Evolutionary conservation across 2,888 invertebrate species (phyloP).

Genomic region (Pogonocherus hispidulus): DNA sequence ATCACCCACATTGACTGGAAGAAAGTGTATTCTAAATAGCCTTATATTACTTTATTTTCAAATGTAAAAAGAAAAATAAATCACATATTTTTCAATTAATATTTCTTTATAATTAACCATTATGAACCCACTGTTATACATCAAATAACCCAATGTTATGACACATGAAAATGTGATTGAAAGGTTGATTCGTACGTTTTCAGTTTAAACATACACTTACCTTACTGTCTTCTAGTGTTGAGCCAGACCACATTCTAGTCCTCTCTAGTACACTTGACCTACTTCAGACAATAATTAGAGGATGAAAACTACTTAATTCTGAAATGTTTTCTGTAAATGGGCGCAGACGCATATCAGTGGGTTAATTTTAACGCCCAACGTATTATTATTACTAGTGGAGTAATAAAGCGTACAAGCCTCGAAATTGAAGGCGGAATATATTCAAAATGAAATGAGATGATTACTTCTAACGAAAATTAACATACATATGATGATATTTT

Average conservation of each 20-base stretch:
- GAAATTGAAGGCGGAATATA: not conserved
- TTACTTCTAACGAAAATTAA: too few species aligned
- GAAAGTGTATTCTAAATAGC: too few species aligned
- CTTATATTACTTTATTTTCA: too few species aligned
- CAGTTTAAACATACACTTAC: slow-evolving; percentile 2
- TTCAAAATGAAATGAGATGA: not conserved
- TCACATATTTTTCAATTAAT: too few species aligned
- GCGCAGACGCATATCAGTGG: slow-evolving; percentile 17
- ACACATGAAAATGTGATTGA: too few species aligned
- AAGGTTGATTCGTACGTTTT: not conserved
- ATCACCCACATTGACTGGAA: too few species aligned
- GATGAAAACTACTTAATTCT: slow-evolving; percentile 18
- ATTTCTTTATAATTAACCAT: too few species aligned
- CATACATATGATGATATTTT: too few species aligned
- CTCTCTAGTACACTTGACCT: slow-evolving; percentile 20
- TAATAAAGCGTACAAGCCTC: not conserved
- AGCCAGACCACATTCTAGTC: slow-evolving; percentile 3
- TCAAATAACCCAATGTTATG: too few species aligned
- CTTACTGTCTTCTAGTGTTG: not conserved
- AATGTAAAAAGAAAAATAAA: too few species aligned
- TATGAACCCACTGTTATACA: too few species aligned
- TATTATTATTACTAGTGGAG: not conserved
- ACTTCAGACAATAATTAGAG: slow-evolving; percentile 21
- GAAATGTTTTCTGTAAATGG: slow-evolving; percentile 6
- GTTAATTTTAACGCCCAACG: not conserved